phyloP scores from a whole-genome alignment of 2,888 invertebrate species.

The Hirtodrosophila trivittata region DNA sequence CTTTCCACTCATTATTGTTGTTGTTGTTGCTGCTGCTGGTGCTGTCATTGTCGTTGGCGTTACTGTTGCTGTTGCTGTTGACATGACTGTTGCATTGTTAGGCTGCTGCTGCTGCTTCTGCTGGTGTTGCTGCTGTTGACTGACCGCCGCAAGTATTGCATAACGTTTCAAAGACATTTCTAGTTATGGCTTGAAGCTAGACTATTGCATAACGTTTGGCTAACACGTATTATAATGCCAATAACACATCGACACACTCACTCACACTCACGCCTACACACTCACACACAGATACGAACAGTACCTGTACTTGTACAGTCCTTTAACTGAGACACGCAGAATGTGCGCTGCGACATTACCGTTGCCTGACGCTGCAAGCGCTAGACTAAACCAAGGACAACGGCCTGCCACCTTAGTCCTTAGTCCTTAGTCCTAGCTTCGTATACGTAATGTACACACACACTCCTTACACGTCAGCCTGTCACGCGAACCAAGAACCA shows the following conservation, averaged over 20 bases:
- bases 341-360: slow-evolving; percentile 21
- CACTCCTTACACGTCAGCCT: slow-evolving; percentile 13
- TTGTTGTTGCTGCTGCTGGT: slow-evolving; percentile 39
- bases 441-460: slow-evolving; percentile 36
- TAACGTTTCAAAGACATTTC: slow-evolving; percentile 88
- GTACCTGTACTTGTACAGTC: slow-evolving; percentile 10
- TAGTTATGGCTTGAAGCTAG: slow-evolving; percentile 34
- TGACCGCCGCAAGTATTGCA: slow-evolving; percentile 84
- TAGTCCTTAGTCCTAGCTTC: slow-evolving; percentile 37
- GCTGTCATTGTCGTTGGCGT: slow-evolving; percentile 23
- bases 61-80: slow-evolving; percentile 50
- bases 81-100: slow-evolving; percentile 51
- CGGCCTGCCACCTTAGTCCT: slow-evolving; percentile 37
- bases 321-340: slow-evolving; percentile 21
- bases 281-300: slow-evolving; percentile 31
- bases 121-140: slow-evolving; percentile 77
- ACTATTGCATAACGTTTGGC: slow-evolving; percentile 75
- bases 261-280: slow-evolving; percentile 10
- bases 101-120: slow-evolving; percentile 30
- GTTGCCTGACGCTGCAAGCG: slow-evolving; percentile 40
- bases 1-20: slow-evolving; percentile 34
- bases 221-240: slow-evolving; percentile 38
- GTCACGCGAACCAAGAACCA: slow-evolving; percentile 38
- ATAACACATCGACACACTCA: slow-evolving; percentile 46
- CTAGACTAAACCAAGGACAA: slow-evolving; percentile 75